Percentiles rank a stretch among this genome's conserved stretches.
Evolutionary conservation across 2,113 vertebrate species (phyloP).

Genomic region (Ctenodactylus gundi): DNA sequence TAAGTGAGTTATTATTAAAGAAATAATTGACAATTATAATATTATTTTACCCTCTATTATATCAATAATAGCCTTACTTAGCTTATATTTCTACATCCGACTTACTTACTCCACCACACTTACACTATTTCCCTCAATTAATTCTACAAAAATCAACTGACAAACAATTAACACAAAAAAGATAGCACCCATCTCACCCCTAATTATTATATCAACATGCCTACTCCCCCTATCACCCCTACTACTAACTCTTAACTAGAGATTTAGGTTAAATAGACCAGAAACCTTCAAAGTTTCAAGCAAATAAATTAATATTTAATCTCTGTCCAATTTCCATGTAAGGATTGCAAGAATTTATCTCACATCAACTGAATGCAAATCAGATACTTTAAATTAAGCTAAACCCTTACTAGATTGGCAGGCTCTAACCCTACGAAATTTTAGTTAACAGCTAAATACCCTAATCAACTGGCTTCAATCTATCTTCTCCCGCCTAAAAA

Average conservation of each 20-base stretch:
- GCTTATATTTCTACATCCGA: too few species aligned
- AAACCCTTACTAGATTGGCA: background rate
- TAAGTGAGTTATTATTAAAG: background rate
- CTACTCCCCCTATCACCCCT: fast-evolving
- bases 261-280: background rate
- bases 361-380: background rate
- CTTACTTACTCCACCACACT: too few species aligned
- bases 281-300: background rate
- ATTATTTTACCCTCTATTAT: too few species aligned
- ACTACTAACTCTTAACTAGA: fast-evolving
- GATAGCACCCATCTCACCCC: fast-evolving
- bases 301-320: background rate
- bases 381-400: background rate
- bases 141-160: background rate
- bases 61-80: too few species aligned
- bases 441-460: background rate
- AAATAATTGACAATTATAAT: too few species aligned
- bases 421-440: background rate
- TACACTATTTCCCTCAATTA: fast-evolving
- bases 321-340: background rate
- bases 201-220: fast-evolving
- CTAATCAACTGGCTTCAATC: background rate
- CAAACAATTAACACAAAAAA: background rate
- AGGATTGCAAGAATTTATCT: background rate
- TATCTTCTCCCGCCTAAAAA: too few species aligned